Conservation (phyloP, 2,888 invertebrate species). For the Callinectes sapidus region DNA sequence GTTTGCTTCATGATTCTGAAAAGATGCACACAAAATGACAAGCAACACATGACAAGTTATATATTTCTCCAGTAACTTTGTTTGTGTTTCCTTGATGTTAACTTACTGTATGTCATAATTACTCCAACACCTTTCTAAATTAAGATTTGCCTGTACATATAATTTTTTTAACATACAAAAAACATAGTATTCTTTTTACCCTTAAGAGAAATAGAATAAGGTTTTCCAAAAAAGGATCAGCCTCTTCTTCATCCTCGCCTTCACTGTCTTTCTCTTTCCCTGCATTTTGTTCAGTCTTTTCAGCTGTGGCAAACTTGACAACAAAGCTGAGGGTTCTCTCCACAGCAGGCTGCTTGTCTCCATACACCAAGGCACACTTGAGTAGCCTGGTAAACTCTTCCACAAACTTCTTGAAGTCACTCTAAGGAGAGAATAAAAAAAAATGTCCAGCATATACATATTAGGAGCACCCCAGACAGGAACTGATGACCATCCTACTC, state of each 20-base stretch:
- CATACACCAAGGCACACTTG: slow-evolving; percentile 81
- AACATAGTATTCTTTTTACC: slow-evolving; percentile 76
- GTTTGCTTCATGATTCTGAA: slow-evolving; percentile 77
- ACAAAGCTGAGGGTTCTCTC: slow-evolving; percentile 84
- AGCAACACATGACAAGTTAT: slow-evolving; percentile 74
- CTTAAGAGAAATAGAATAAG: slow-evolving; percentile 82
- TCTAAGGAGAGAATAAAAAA: slow-evolving; percentile 48
- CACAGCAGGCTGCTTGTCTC: slow-evolving; percentile 83
- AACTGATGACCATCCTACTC: too few relatives aligned
- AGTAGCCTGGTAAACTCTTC: slow-evolving; percentile 82
- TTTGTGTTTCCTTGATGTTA: too few relatives aligned
- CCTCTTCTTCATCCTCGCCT: slow-evolving; percentile 74
- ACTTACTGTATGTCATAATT: too few relatives aligned
- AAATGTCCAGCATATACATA: neutral
- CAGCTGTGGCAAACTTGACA: slow-evolving; percentile 80
- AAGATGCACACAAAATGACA: slow-evolving; percentile 73
- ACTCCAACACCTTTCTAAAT: too few relatives aligned
- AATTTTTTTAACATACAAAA: too few relatives aligned
- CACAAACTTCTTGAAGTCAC: slow-evolving; percentile 77
- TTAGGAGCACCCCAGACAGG: too few relatives aligned
- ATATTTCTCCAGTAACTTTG: neutral
- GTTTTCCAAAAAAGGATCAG: slow-evolving; percentile 79
- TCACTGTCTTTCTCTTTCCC: slow-evolving; percentile 62
- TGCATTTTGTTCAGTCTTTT: slow-evolving; percentile 74
- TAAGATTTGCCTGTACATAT: too few relatives aligned